These are phyloP conservation scores for Anthopleura xanthogrammica DNA, from an alignment of 92 coral and sea anemone genomes.

Conservation along the genomic window DNA sequence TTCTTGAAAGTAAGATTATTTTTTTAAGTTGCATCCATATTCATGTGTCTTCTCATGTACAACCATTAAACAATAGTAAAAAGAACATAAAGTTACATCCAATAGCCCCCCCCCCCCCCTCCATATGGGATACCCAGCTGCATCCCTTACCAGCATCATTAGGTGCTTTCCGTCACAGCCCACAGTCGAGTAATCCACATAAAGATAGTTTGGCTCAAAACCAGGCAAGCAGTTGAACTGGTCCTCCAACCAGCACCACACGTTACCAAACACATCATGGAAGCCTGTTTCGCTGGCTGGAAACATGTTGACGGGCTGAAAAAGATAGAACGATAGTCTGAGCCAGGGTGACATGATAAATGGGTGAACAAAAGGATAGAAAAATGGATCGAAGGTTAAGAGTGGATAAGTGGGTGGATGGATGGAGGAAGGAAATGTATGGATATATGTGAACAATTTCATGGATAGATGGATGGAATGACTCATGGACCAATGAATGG, in stretches of 20 bases:
- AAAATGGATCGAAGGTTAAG: background rate
- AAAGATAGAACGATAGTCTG: background rate
- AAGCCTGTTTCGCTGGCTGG: slow-evolving; percentile 57
- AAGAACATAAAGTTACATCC: too few species aligned
- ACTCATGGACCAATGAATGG: too few species aligned
- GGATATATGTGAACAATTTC: too few species aligned
- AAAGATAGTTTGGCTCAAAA: slow-evolving; percentile 36
- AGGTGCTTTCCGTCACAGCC: slow-evolving; percentile 57
- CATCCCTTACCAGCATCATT: slow-evolving; percentile 47
- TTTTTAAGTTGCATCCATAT: too few species aligned
- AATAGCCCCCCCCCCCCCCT: too few species aligned
- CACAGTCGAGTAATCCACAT: slow-evolving; percentile 58
- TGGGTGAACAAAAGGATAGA: too few species aligned
- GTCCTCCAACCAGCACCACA: slow-evolving; percentile 71
- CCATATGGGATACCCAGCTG: too few species aligned
- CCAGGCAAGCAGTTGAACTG: slow-evolving; percentile 52
- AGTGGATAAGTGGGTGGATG: background rate
- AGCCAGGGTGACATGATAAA: background rate
- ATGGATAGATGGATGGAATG: background rate
- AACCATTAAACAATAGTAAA: too few species aligned
- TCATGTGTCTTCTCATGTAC: too few species aligned
- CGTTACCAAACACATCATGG: slow-evolving; percentile 67
- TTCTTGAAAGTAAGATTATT: too few species aligned
- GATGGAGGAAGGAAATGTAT: background rate
- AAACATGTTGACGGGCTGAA: slow-evolving; percentile 63